Percentiles rank a stretch among this genome's conserved stretches.
phyloP scores from a whole-genome alignment of 35 echinoderm and acorn worm genomes.

The Lytechinus pictus region DNA sequence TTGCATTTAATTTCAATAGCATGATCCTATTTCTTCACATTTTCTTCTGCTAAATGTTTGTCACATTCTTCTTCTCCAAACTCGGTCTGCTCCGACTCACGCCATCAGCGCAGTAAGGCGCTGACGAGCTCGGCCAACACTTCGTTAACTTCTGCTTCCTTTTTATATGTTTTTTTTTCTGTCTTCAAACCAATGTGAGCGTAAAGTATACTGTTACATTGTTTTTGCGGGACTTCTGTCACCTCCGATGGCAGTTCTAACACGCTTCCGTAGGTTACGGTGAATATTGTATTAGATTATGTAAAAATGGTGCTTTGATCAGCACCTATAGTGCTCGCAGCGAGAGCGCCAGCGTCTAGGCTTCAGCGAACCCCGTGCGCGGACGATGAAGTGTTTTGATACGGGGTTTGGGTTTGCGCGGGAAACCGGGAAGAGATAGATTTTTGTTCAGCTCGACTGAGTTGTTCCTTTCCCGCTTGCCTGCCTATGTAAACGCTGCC shows the following conservation, averaged over 20 bases:
- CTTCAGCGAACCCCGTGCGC: background rate
- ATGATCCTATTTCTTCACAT: too few relatives aligned
- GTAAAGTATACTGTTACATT: background rate
- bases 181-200: background rate
- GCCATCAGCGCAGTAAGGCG: background rate
- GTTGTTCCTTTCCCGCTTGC: background rate
- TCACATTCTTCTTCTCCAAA: background rate
- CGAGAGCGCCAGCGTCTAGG: background rate
- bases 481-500: background rate
- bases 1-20: too few relatives aligned
- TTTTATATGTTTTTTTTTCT: background rate
- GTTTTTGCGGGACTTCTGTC: slow-evolving; percentile 9
- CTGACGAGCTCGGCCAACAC: background rate
- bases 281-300: slow-evolving; percentile 48
- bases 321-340: background rate
- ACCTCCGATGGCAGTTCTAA: background rate
- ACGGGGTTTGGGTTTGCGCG: background rate
- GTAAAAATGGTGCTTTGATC: background rate
- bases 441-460: background rate
- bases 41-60: background rate
- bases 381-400: slow-evolving; percentile 3
- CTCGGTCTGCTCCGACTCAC: background rate
- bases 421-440: background rate
- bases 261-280: background rate
- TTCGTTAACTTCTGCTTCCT: background rate